phyloP scores from a whole-genome alignment of 2,888 invertebrate genomes.

The Thereva unica region DNA sequence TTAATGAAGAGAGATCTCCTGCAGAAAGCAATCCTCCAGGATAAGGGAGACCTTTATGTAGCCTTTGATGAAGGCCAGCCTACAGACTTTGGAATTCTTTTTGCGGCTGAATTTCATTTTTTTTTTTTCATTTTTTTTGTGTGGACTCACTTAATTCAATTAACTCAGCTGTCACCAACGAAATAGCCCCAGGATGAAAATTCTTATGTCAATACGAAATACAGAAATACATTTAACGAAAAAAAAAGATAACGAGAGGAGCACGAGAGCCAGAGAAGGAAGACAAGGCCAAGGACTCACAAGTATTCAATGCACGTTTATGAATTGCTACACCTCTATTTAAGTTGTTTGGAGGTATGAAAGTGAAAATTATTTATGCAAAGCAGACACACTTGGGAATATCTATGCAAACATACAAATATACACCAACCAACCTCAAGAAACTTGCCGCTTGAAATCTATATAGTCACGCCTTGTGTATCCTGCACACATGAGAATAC shows the following conservation, averaged over 20 bases:
- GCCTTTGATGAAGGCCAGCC: neutral
- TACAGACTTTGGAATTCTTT: constrained; percentile 20
- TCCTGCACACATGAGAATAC: no score
- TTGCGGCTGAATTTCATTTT: constrained; percentile 12
- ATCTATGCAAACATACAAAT: neutral
- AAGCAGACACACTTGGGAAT: constrained; percentile 21
- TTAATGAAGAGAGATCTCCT: constrained; percentile 19
- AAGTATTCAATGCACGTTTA: constrained; percentile 19
- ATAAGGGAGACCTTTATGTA: neutral
- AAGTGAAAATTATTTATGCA: constrained; percentile 16
- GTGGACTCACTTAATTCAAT: constrained; percentile 31
- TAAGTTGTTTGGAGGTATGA: neutral
- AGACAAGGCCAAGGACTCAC: neutral
- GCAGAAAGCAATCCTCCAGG: neutral
- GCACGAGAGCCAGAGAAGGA: neutral
- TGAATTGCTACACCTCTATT: no score
- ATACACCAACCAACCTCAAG: no score
- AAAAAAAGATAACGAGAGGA: constrained; percentile 2
- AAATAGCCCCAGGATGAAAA: constrained; percentile 6
- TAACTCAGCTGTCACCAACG: constrained; percentile 21
- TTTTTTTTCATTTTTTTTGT: neutral
- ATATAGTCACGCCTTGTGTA: no score
- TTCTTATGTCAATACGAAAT: neutral
- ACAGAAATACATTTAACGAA: no score
- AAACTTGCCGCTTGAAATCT: no score